Evolutionary conservation across 2,888 invertebrate species (phyloP).

Genomic region (Ornithoptera priamus): DNA sequence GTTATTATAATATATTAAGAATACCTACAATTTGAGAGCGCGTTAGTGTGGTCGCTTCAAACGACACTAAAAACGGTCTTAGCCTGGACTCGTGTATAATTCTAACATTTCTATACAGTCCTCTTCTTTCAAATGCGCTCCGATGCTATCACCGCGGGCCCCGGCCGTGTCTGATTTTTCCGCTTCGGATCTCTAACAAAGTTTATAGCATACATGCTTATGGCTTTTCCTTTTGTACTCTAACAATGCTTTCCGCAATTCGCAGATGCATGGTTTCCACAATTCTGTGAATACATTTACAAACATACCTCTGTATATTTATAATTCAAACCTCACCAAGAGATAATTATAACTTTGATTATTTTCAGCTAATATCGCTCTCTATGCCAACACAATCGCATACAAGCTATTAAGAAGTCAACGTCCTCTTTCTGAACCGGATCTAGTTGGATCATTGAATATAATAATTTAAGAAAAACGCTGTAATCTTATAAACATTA

Average conservation of each 20-base stretch:
- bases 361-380: too few species aligned
- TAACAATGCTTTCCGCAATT: constrained; percentile 18
- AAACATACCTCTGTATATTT: too few species aligned
- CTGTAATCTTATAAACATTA: too few species aligned
- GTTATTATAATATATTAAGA: constrained; percentile 7
- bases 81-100: constrained; percentile 35
- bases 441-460: too few species aligned
- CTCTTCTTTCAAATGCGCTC: constrained; percentile 33
- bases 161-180: constrained; percentile 27
- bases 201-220: constrained; percentile 26
- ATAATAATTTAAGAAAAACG: too few species aligned
- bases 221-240: constrained; percentile 17
- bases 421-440: too few species aligned
- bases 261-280: constrained; percentile 1
- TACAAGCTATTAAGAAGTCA: too few species aligned
- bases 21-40: constrained; percentile 1
- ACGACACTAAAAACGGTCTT: constrained; percentile 18
- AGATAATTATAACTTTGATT: too few species aligned
- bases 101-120: constrained; percentile 39
- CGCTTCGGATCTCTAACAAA: constrained; percentile 29
- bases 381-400: too few species aligned
- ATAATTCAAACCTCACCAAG: too few species aligned
- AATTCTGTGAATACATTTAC: background rate
- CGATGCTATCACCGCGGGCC: constrained; percentile 23
- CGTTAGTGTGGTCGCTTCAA: background rate